A percentile compares a stretch with the other conserved stretches of the same genome.
Evolutionary conservation across 2,113 vertebrate species (phyloP).

Genomic region (Corythornis vintsioides): DNA sequence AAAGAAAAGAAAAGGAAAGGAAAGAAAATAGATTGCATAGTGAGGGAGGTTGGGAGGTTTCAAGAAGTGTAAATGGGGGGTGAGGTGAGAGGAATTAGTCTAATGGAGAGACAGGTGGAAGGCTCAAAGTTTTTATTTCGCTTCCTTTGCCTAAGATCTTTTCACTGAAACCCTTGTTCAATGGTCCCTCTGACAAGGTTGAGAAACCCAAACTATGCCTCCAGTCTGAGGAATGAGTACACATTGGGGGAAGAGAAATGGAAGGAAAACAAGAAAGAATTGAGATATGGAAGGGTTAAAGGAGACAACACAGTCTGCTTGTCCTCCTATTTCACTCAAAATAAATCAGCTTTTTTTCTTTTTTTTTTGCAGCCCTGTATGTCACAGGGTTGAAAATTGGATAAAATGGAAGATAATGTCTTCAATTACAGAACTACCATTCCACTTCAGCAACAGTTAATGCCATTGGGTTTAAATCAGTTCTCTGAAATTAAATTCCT

Average conservation of each 20-base stretch:
- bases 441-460: background rate
- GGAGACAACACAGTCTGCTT: background rate
- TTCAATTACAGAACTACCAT: background rate
- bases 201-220: background rate
- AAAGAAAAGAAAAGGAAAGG: background rate
- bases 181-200: background rate
- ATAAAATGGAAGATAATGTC: background rate
- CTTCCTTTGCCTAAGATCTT: background rate
- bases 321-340: background rate
- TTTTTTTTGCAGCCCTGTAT: background rate
- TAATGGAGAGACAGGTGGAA: background rate
- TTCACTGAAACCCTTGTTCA: background rate
- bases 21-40: no score
- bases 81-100: background rate
- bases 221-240: background rate
- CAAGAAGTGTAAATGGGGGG: background rate
- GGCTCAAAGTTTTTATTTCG: background rate
- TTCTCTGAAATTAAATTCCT: background rate
- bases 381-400: background rate
- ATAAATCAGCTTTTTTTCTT: background rate
- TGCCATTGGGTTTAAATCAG: background rate
- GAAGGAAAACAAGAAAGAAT: background rate
- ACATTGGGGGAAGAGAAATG: background rate
- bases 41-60: background rate
- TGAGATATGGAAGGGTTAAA: background rate